Evolutionary conservation across 2,888 invertebrate species (phyloP).

Genomic region (Melanargia galathea): DNA sequence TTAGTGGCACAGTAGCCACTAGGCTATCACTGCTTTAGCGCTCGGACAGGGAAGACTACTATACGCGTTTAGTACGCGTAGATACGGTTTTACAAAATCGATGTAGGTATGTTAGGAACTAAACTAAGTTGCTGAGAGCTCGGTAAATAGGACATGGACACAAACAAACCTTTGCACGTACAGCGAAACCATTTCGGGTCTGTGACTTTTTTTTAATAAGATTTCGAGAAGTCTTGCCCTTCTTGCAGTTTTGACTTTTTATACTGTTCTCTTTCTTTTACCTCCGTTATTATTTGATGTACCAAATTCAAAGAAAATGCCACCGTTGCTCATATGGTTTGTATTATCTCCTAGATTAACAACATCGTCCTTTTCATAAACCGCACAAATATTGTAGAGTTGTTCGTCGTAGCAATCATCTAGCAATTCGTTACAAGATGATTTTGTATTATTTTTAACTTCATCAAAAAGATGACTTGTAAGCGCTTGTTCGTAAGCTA

Average conservation of each 20-base stretch:
- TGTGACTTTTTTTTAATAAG: neutral
- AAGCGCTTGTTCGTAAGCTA: neutral
- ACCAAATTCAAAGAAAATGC: neutral
- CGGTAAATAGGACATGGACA: too few species aligned
- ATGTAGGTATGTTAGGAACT: too few species aligned
- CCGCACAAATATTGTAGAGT: conserved; percentile 1
- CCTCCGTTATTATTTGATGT: neutral
- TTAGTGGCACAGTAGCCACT: too few species aligned
- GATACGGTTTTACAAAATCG: too few species aligned
- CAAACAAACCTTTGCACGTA: conserved; percentile 10
- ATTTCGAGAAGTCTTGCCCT: neutral
- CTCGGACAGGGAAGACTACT: too few species aligned
- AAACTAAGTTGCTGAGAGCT: too few species aligned
- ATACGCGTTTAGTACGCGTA: too few species aligned
- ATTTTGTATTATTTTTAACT: neutral
- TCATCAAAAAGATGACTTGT: neutral
- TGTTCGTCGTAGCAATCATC: neutral
- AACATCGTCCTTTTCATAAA: neutral
- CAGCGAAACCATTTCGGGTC: neutral
- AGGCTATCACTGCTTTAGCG: too few species aligned
- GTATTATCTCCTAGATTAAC: neutral
- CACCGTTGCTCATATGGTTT: too few species aligned
- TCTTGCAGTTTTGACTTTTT: neutral
- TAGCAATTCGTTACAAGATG: neutral
- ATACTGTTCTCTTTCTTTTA: neutral